Evolutionary conservation across 2,113 vertebrate genomes (phyloP), one percentile per base, ranked within the genome.

Genomic region (Neomonachus schauinslandi): DNA sequence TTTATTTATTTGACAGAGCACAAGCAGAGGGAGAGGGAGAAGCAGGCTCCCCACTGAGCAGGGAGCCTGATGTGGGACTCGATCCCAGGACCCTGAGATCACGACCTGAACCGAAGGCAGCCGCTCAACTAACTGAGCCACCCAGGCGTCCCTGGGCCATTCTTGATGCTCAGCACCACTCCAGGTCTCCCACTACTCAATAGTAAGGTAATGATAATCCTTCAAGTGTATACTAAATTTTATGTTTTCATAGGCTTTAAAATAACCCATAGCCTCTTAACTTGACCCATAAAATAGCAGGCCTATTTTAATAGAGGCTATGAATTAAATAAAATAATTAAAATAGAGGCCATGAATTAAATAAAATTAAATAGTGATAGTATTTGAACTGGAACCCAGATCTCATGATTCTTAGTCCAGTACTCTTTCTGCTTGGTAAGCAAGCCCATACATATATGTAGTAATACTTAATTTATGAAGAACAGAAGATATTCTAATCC

Each of bases 161-260:
- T 97, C 49, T 91, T 89, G 81, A 79, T 79, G 59, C 46, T 89
- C 28, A 89, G 49, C 21, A 79, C 46, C 33, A 86, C 26, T 16
- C n/a, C 67, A 95, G 36, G 65, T 97, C 93, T 94, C 76, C 87
- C 89, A 16, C 33, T 91, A 51, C 71, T 55, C 51, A 92, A 65
- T 33, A 71, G 59, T 96, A 92, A 97, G 90, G 51, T 92, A 28
- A 83, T 93, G 83, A 86, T 82, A 88, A 80, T 81, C 13, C 31
- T 82, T 85, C n/a, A 74, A 13, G 87, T 84, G 4, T 79, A 81
- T 81, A 77, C 39, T 71, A 91, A 95, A 76, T 57, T 94, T 36
- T 89, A 67, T 91, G 15, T 89, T 93, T 94, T 95, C 42, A 76
- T 85, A 95, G 63, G 42, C 51, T 74, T 97, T 96, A 93, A 51